A percentile compares a stretch with the other conserved stretches of the same genome.
These are phyloP conservation scores for Eretmochelys imbricata DNA, from an alignment of 2,113 vertebrate genomes.

Conservation along the genomic window DNA sequence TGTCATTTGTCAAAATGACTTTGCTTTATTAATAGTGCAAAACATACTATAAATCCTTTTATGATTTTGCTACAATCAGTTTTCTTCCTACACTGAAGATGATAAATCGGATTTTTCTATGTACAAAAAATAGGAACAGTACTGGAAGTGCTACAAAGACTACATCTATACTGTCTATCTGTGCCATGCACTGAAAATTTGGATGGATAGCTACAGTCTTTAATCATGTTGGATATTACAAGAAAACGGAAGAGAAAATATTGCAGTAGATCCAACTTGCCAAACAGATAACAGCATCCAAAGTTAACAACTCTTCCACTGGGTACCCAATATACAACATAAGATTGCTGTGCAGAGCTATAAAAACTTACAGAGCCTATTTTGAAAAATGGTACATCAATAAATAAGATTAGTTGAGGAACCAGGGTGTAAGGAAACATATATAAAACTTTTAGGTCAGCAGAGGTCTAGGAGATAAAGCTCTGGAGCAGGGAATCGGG, in stretches of 20 bases:
- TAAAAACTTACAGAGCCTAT: constrained; percentile 36
- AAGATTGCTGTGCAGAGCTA: constrained; percentile 20
- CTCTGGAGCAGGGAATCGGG: neutral
- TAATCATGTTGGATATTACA: constrained; percentile 27
- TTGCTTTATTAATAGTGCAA: constrained; percentile 48
- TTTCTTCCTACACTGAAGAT: neutral
- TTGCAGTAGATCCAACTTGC: neutral
- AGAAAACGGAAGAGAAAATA: constrained; percentile 13
- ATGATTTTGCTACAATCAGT: constrained; percentile 18
- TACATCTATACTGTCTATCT: neutral
- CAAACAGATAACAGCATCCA: neutral
- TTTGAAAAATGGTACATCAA: constrained; percentile 45
- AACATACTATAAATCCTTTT: constrained; percentile 25
- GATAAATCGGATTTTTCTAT: constrained; percentile 34
- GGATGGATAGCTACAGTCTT: neutral
- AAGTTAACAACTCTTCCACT: constrained; percentile 43
- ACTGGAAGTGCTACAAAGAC: neutral
- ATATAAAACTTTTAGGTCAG: constrained; percentile 55
- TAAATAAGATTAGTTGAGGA: constrained; percentile 67
- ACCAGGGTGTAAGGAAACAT: constrained; percentile 52
- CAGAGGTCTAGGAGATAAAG: constrained; percentile 57
- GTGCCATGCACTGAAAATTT: neutral
- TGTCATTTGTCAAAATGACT: constrained; percentile 54
- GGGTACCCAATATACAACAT: constrained; percentile 10
- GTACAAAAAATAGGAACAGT: neutral